Percentiles rank a stretch among this genome's conserved stretches.
Conservation (phyloP, 2,888 invertebrate genomes). For the Fragum fragum region DNA sequence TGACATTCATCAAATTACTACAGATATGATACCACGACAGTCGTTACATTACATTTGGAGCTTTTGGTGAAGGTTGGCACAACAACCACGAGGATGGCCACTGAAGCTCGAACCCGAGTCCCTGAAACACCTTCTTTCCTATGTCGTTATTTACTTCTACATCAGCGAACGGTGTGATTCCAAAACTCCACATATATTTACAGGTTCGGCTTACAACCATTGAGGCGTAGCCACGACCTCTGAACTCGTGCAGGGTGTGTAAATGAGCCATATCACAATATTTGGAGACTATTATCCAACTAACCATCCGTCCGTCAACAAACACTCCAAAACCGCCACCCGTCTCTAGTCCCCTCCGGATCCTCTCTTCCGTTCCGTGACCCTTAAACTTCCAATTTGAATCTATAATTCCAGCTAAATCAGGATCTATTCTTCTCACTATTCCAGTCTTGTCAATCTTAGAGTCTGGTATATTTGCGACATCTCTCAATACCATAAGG, state of each 20-base stretch:
- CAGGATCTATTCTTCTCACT: background rate
- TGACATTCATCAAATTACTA: too few species aligned
- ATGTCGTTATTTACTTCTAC: background rate
- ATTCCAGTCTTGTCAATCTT: background rate
- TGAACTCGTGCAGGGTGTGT: slow-evolving; percentile 7
- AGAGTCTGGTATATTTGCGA: background rate
- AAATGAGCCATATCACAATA: slow-evolving; percentile 8
- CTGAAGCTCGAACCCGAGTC: slow-evolving; percentile 8
- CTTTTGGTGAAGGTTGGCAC: background rate
- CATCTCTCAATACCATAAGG: background rate
- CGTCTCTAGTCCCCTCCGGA: background rate
- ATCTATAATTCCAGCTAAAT: background rate
- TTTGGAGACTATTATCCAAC: background rate
- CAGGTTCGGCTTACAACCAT: background rate
- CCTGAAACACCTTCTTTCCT: background rate
- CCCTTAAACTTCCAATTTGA: slow-evolving; percentile 6
- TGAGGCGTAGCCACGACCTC: slow-evolving; percentile 5
- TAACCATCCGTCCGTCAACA: background rate
- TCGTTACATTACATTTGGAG: too few species aligned
- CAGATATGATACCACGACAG: too few species aligned
- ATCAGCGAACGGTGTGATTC: slow-evolving; percentile 9
- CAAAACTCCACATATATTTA: background rate
- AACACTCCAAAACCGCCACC: background rate
- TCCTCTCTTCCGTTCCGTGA: background rate
- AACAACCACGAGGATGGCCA: background rate